phyloP scores from a whole-genome alignment of 1,140 invertebrate genomes.

The Trypoxylus dichotomus region DNA sequence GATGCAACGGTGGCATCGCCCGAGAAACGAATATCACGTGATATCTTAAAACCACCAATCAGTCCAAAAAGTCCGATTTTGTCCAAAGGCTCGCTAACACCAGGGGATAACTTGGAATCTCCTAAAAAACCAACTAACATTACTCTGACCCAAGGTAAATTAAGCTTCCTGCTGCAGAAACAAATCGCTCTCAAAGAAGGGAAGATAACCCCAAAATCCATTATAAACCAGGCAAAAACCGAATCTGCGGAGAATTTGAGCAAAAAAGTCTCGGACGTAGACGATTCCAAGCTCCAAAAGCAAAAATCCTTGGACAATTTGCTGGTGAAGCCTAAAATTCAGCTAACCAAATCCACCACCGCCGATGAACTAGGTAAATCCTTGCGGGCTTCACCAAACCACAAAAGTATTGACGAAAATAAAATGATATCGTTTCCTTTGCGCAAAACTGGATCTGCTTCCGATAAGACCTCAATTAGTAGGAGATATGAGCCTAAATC shows the following conservation, averaged over 20 bases:
- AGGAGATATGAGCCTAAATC: neutral
- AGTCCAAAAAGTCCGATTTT: neutral
- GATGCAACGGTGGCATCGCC: neutral
- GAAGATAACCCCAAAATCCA: neutral
- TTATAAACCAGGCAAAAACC: neutral
- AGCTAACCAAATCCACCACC: neutral
- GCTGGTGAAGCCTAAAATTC: neutral
- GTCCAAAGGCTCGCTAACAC: neutral
- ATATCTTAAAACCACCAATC: neutral
- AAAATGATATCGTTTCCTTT: neutral
- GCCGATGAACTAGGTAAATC: neutral
- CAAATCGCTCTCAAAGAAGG: slow-evolving; percentile 1
- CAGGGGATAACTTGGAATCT: neutral
- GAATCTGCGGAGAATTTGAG: neutral
- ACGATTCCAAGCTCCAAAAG: neutral
- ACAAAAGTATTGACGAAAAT: neutral
- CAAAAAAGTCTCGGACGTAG: neutral
- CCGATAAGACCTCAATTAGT: neutral
- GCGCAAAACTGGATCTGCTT: neutral
- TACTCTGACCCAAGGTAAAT: neutral
- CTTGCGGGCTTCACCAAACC: neutral
- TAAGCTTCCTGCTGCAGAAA: neutral
- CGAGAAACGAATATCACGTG: neutral
- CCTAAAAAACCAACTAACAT: neutral
- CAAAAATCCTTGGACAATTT: neutral